Base-by-base conservation (phyloP, 2,113 vertebrate species). In the Brachypodius melanocephalos region DNA sequence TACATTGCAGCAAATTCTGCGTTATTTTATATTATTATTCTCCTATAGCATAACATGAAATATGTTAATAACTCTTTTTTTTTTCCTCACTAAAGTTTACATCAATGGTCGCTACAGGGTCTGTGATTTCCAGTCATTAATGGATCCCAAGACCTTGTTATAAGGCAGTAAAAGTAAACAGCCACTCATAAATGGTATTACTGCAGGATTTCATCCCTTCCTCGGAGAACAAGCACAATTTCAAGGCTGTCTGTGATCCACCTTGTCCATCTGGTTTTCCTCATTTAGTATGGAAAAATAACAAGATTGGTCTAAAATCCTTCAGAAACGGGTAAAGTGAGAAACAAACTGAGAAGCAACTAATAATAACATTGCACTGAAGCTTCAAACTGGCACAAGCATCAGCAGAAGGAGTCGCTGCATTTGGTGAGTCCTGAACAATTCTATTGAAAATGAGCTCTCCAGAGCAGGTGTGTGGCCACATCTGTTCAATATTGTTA, bases 91-190 rank as follows among this genome's bases (percentile, higher is more conserved):
- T 58, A 8, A 91, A 29, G 2, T 83, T 90, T 81, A 29, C 74
- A 90, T 48, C 88, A 91, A 67, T 78, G 54, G 36, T 71, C 88
- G 31, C 72, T 88, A 22, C 46, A 62, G n/a, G 17, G 46, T 72
- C 52, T 92, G 63, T 88, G 85, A 66, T 72, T 96, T 90, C 82
- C 16, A 62, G 46, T 62, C 67, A 57, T 87, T 88, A 94, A 80
- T 75, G 81, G 83, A 66, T 76, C 34, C 58, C 55, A 85, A 34
- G 59, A 31, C 71, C 71, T 71, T n/a, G 65, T 95, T 91, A 96
- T 40, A 54, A 85, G 65, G 66, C 71, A 74, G n/a, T 88, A 66
- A 72, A 88, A 87, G 38, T 46, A 89, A 91, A 94, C 48, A 95
- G 48, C 26, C 43, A 28, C 61, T 90, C 28, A 42, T 69, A 89